phyloP scores from a whole-genome alignment of 2,888 invertebrate species.

The Muscina levida region DNA sequence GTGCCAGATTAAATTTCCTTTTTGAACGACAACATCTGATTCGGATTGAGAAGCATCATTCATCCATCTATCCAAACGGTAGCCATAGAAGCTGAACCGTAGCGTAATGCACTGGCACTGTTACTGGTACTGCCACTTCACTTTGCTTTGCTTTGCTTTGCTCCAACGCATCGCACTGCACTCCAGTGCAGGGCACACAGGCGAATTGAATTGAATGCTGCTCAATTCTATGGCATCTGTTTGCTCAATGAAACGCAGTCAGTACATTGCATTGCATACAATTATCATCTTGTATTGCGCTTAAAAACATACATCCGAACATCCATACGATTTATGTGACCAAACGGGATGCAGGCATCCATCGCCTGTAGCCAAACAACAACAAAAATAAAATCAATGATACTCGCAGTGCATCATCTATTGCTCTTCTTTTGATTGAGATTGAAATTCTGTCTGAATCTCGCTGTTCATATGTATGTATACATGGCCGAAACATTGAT shows the following conservation, averaged over 20 bases:
- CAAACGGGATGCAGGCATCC: neutral
- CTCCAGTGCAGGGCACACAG: neutral
- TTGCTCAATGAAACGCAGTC: slow-evolving; percentile 51
- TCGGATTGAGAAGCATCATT: slow-evolving; percentile 24
- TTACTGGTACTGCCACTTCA: too few species aligned
- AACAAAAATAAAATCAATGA: neutral
- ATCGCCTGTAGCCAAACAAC: slow-evolving; percentile 13
- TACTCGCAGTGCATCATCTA: slow-evolving; percentile 23
- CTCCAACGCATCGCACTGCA: neutral
- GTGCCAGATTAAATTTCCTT: slow-evolving; percentile 43
- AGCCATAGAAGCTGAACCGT: slow-evolving; percentile 27
- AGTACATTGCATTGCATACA: slow-evolving; percentile 46
- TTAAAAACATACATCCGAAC: slow-evolving; percentile 15
- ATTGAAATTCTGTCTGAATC: slow-evolving; percentile 21
- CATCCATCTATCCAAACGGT: slow-evolving; percentile 20
- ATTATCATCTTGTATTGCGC: slow-evolving; percentile 31
- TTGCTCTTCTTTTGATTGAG: slow-evolving; percentile 26
- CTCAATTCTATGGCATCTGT: slow-evolving; percentile 55
- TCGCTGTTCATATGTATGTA: neutral
- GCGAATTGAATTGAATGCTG: slow-evolving; percentile 31
- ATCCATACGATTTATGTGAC: neutral
- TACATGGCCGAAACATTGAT: too few species aligned
- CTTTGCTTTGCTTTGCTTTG: too few species aligned
- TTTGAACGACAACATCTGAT: slow-evolving; percentile 27
- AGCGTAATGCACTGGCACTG: neutral